These are phyloP conservation scores for Mionectes macconnelli DNA, from an alignment of 2,113 vertebrate genomes.

Conservation along the genomic window DNA sequence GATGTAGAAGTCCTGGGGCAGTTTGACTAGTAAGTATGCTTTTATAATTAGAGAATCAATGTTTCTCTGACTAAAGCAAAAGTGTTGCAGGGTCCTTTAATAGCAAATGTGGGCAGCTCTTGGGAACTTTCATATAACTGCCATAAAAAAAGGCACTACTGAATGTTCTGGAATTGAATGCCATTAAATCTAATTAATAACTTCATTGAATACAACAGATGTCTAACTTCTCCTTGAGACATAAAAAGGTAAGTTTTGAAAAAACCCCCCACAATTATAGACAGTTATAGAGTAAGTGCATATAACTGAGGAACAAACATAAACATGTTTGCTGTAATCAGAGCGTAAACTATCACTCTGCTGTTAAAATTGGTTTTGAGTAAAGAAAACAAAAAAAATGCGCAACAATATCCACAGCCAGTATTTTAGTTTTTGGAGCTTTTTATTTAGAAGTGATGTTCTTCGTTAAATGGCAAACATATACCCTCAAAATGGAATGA, in stretches of 20 bases:
- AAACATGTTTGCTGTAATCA: neutral
- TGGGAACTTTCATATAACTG: neutral
- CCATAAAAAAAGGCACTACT: neutral
- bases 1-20: slow-evolving; percentile 51
- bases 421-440: neutral
- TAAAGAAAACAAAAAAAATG: neutral
- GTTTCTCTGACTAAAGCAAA: neutral
- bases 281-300: neutral
- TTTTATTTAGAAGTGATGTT: neutral
- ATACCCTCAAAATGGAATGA: neutral
- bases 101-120: neutral
- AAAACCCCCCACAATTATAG: fast-evolving
- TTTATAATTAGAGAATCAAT: slow-evolving; percentile 47
- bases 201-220: neutral
- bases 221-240: neutral
- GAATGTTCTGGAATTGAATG: neutral
- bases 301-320: neutral
- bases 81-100: neutral
- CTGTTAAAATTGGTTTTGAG: neutral
- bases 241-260: neutral
- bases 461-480: neutral
- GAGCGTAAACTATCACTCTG: neutral
- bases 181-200: neutral
- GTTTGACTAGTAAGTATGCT: slow-evolving; percentile 39
- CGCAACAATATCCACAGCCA: neutral